Evolutionary conservation across 2,113 vertebrate species (phyloP).

Genomic region (Pycnonotus jocosus): DNA sequence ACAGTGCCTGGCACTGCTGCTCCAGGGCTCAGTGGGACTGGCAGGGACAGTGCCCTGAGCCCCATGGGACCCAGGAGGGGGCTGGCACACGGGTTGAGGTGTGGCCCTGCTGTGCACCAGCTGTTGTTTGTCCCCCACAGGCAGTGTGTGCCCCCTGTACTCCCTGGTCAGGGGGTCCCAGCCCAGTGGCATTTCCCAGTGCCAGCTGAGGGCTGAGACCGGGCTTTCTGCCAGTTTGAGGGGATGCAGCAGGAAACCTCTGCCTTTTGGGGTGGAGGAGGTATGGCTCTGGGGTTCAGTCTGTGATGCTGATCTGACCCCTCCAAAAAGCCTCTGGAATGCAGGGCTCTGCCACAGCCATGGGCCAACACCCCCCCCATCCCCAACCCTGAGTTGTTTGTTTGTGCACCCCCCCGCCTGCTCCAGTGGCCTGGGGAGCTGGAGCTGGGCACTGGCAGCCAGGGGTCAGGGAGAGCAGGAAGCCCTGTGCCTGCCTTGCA

Average conservation of each 20-base stretch:
- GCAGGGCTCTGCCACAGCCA: not conserved
- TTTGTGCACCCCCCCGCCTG: not conserved
- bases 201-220: not conserved
- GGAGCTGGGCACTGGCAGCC: not conserved
- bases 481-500: not conserved
- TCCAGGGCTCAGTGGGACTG: not conserved
- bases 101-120: rapidly evolving
- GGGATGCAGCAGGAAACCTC: not conserved
- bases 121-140: not conserved
- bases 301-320: rapidly evolving
- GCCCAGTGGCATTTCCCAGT: not conserved
- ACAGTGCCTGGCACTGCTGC: not conserved
- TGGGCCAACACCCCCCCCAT: not conserved
- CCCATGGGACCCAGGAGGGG: not conserved
- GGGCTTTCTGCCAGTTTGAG: not conserved
- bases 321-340: not conserved
- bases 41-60: not conserved
- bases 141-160: rapidly evolving
- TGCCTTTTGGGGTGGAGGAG: not conserved
- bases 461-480: not conserved
- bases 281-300: not conserved
- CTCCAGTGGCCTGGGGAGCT: not conserved
- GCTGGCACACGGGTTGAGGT: rapidly evolving
- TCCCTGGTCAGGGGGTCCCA: too few relatives aligned
- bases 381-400: rapidly evolving